Evolutionary conservation across 2,888 invertebrate species (phyloP).

Genomic region (Mimachlamys varia): DNA sequence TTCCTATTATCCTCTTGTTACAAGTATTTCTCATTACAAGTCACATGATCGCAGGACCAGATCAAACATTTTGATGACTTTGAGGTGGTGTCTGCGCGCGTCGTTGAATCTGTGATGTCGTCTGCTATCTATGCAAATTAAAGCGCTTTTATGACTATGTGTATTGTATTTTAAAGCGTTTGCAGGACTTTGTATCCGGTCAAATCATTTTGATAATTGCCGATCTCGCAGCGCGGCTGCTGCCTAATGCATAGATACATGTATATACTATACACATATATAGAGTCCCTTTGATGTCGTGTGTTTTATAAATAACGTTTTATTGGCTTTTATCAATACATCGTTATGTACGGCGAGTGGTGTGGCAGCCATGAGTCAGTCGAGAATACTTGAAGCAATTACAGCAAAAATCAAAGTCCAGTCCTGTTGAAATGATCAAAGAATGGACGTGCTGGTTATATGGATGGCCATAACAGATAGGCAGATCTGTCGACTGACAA

Average conservation of each 20-base stretch:
- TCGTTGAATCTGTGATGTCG: conserved; percentile 33
- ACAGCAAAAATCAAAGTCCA: conserved; percentile 18
- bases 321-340: conserved; percentile 28
- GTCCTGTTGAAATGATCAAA: conserved; percentile 27
- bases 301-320: not conserved
- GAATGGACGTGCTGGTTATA: not conserved
- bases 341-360: conserved; percentile 30
- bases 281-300: not conserved
- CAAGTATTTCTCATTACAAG: conserved; percentile 25
- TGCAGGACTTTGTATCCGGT: conserved; percentile 29
- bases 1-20: conserved; percentile 10
- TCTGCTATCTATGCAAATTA: conserved; percentile 36
- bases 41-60: conserved; percentile 15
- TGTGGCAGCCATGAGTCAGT: not conserved
- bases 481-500: not conserved
- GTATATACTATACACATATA: not conserved
- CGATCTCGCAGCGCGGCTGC: conserved; percentile 22
- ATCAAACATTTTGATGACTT: conserved; percentile 36
- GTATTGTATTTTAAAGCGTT: conserved; percentile 36
- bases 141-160: conserved; percentile 22
- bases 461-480: not conserved
- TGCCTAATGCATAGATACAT: conserved; percentile 13
- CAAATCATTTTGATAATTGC: conserved; percentile 36
- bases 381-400: conserved; percentile 20
- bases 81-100: conserved; percentile 26